A percentile compares a stretch with the other conserved stretches of the same genome.
These are phyloP conservation scores for Otocyon megalotis DNA, from an alignment of 2,113 vertebrate species.

Conservation along the genomic window DNA sequence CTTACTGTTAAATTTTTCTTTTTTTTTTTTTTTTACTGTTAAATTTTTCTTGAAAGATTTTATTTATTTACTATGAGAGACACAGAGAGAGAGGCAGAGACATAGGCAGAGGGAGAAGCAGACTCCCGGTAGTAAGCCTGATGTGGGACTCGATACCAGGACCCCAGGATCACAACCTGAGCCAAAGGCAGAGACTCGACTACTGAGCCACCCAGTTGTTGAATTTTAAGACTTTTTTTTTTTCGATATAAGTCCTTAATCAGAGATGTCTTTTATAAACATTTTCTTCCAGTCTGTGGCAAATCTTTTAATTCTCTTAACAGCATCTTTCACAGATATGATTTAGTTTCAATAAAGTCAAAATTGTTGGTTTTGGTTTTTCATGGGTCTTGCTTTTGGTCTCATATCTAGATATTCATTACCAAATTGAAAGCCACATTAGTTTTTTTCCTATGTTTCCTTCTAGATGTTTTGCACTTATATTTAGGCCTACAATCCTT, in stretches of 20 bases:
- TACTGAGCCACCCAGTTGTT: too few relatives aligned
- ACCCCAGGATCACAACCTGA: too few relatives aligned
- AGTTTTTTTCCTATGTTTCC: neutral
- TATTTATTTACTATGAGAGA: too few relatives aligned
- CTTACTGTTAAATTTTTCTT: neutral
- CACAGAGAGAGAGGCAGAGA: too few relatives aligned
- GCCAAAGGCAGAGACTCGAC: too few relatives aligned
- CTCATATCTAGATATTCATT: neutral
- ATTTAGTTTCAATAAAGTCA: neutral
- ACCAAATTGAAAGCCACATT: neutral
- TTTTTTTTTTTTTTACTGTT: neutral
- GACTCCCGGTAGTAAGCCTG: too few relatives aligned
- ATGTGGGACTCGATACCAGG: too few relatives aligned
- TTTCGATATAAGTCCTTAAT: neutral
- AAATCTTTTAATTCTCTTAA: neutral
- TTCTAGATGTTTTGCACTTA: neutral
- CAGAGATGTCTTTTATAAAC: neutral
- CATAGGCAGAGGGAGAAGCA: too few relatives aligned
- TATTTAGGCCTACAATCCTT: neutral
- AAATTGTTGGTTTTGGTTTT: neutral
- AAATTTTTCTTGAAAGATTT: too few relatives aligned
- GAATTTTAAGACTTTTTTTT: neutral
- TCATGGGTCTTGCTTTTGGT: neutral
- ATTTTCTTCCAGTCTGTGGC: neutral
- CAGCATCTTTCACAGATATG: neutral